Conservation (phyloP, 2,113 vertebrate genomes). For the Caranx ignobilis region DNA sequence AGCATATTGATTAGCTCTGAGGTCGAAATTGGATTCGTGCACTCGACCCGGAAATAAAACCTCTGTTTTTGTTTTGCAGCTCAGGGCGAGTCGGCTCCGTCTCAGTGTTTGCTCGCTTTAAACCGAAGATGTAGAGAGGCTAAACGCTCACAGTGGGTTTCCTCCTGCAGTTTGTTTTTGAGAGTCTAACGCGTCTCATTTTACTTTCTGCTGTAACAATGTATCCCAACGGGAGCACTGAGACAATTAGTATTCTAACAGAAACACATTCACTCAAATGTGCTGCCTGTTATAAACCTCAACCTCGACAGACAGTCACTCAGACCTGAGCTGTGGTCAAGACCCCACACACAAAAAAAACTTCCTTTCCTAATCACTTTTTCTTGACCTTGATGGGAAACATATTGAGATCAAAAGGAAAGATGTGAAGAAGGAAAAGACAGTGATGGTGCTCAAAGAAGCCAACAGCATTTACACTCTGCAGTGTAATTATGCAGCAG, state of each 20-base stretch:
- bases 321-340: too few relatives aligned
- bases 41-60: constrained; percentile 6
- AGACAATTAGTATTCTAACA: neutral
- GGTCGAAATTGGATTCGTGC: constrained; percentile 20
- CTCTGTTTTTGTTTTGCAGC: constrained; percentile 10
- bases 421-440: too few relatives aligned
- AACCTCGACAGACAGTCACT: too few relatives aligned
- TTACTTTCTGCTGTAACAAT: neutral
- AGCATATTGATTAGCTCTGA: constrained; percentile 22
- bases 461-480: too few relatives aligned
- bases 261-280: neutral
- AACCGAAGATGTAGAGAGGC: neutral
- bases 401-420: too few relatives aligned
- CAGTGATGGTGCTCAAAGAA: too few relatives aligned
- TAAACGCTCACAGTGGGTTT: neutral
- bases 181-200: neutral
- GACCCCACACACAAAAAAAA: too few relatives aligned
- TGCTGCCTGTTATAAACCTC: too few relatives aligned
- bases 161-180: neutral
- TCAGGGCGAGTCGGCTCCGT: neutral
- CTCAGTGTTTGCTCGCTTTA: neutral
- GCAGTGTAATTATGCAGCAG: too few relatives aligned
- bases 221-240: neutral
- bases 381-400: too few relatives aligned
- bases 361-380: too few relatives aligned